phyloP scores from a whole-genome alignment of 2,113 vertebrate species.

The Sus scrofa region T2T-Sscrofa CM000812.6:134076001-134076500 shows the following conservation, averaged over 20 bases:
- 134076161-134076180: background rate
- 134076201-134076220: background rate
- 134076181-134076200: background rate
- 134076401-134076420: constrained; percentile 53
- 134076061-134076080: background rate
- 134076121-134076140: background rate
- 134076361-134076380: background rate
- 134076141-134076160: constrained; percentile 45
- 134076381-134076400: constrained; percentile 69
- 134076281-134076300: background rate
- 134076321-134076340: constrained; percentile 50
- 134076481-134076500: constrained; percentile 36
- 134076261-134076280: constrained; percentile 14
- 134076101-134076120: background rate
- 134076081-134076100: constrained; percentile 12
- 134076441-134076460: constrained; percentile 58
- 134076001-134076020: background rate
- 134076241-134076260: background rate
- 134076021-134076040: constrained; percentile 5
- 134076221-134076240: background rate
- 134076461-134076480: constrained; percentile 29
- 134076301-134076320: constrained; percentile 51
- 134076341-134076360: background rate
- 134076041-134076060: background rate
- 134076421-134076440: constrained; percentile 65